Evolutionary conservation across 2,888 invertebrate genomes (phyloP).

Genomic region (Labia minor): DNA sequence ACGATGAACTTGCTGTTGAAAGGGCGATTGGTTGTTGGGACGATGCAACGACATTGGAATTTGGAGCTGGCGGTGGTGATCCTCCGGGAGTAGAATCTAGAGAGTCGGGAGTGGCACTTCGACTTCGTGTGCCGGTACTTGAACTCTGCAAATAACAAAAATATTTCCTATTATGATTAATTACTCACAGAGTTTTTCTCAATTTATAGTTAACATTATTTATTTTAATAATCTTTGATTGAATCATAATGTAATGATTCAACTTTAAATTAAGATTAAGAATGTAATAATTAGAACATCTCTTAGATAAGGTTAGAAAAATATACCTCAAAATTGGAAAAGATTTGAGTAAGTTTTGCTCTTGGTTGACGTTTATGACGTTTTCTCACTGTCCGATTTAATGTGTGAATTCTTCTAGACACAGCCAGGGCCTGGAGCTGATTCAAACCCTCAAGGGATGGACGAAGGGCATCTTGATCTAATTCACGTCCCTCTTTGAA

Average conservation of each 20-base stretch:
- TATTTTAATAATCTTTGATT: too few relatives aligned
- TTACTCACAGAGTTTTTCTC: background rate
- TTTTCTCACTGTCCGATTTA: conserved; percentile 64
- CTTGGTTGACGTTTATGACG: conserved; percentile 44
- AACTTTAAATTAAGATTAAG: too few relatives aligned
- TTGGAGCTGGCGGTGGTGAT: conserved; percentile 36
- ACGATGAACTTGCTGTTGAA: background rate
- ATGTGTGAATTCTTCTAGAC: conserved; percentile 57
- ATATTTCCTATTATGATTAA: conserved; percentile 29
- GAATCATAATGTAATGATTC: too few relatives aligned
- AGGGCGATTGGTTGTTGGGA: background rate
- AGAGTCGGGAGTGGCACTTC: conserved; percentile 82
- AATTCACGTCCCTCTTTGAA: conserved; percentile 59
- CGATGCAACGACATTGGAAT: conserved; percentile 17
- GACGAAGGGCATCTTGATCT: conserved; percentile 51
- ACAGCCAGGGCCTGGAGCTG: conserved; percentile 68
- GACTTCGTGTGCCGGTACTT: conserved; percentile 70
- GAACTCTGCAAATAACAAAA: conserved; percentile 48
- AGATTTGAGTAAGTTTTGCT: conserved; percentile 22
- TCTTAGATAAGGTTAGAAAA: too few relatives aligned
- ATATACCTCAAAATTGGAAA: background rate
- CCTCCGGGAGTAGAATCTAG: conserved; percentile 63
- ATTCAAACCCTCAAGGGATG: conserved; percentile 43
- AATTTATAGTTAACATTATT: too few relatives aligned
- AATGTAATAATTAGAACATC: too few relatives aligned